Conservation (phyloP, 1,140 invertebrate genomes). For the Spodoptera frugiperda region DNA sequence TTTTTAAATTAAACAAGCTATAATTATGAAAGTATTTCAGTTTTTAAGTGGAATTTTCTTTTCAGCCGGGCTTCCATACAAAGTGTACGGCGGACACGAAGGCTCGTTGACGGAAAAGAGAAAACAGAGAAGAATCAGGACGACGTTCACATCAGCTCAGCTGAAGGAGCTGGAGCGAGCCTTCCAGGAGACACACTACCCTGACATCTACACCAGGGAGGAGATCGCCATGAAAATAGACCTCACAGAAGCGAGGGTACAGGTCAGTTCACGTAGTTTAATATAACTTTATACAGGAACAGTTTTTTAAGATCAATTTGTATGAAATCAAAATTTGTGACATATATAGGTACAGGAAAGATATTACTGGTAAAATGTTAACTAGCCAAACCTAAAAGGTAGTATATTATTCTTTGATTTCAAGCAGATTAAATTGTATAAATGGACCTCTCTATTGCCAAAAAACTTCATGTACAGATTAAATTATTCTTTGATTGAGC, state of each 20-base stretch:
- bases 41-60: constrained; percentile 37
- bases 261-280: constrained; percentile 88
- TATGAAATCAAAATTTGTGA: not conserved
- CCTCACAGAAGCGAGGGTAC: constrained; percentile 98
- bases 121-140: constrained; percentile 97
- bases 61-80: constrained; percentile 94
- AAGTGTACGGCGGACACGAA: constrained; percentile 94
- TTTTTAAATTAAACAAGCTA: not conserved
- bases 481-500: constrained; percentile 50
- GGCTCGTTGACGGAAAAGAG: constrained; percentile 94
- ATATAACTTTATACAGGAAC: no score
- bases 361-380: not conserved
- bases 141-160: constrained; percentile 98
- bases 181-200: constrained; percentile 99
- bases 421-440: no score
- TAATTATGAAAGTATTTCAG: not conserved
- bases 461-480: constrained; percentile 32
- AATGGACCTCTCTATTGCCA: constrained; percentile 62
- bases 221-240: constrained; percentile 99
- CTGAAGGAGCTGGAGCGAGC: constrained; percentile 98
- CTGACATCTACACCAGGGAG: constrained; percentile 99
- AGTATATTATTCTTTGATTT: no score
- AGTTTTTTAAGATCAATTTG: no score
- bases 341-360: no score
- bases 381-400: not conserved